Evolutionary conservation across 2,888 invertebrate species (phyloP).

Genomic region (Caenorhabditis doughertyi): DNA sequence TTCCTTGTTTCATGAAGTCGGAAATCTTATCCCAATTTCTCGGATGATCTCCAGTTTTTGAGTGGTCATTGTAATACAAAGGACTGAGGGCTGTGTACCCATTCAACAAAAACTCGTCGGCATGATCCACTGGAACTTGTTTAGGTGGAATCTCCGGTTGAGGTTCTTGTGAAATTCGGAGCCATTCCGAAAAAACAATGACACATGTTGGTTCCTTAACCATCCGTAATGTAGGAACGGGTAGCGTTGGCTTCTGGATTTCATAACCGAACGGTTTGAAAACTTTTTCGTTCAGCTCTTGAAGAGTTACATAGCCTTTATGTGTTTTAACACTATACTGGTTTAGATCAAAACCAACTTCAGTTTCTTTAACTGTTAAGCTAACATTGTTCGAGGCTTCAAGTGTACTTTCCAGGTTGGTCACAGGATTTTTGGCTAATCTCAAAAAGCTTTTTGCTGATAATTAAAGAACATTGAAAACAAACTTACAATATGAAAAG

Average conservation of each 20-base stretch:
- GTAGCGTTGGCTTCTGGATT: slow-evolving; percentile 5
- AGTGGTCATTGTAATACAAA: slow-evolving; percentile 27
- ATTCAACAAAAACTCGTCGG: not conserved
- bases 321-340: slow-evolving; percentile 17
- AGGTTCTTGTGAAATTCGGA: not conserved
- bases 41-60: slow-evolving; percentile 4
- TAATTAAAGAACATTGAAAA: no score
- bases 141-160: slow-evolving; percentile 24
- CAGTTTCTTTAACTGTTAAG: no score
- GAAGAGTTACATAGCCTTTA: slow-evolving; percentile 17
- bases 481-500: no score
- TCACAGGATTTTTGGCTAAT: no score
- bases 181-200: slow-evolving; percentile 19
- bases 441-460: no score
- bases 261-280: slow-evolving; percentile 45
- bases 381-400: no score
- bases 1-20: slow-evolving; percentile 1
- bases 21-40: slow-evolving; percentile 17
- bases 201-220: slow-evolving; percentile 27
- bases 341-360: not conserved
- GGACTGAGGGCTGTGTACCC: slow-evolving; percentile 8
- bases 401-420: no score
- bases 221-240: slow-evolving; percentile 36
- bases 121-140: not conserved
- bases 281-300: slow-evolving; percentile 34